Evolutionary conservation across 2,888 invertebrate genomes (phyloP).

Genomic region (Netelia melanura): DNA sequence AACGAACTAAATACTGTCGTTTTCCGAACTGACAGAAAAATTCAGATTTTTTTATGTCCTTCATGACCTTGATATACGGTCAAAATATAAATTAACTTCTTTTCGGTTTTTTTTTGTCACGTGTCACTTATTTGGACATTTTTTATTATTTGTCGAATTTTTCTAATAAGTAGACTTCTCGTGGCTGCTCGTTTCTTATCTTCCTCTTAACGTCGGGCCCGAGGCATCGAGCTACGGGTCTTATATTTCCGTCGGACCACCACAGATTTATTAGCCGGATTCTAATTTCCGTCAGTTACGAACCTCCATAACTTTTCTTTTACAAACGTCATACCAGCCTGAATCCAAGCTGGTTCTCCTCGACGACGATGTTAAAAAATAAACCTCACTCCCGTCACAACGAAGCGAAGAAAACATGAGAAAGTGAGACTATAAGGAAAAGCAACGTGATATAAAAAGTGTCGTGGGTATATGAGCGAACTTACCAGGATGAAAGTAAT

Average conservation of each 20-base stretch:
- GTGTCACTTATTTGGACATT: background rate
- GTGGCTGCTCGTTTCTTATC: background rate
- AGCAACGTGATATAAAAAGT: no score
- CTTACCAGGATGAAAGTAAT: no score
- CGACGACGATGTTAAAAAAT: no score
- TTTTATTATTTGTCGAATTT: slow-evolving; percentile 37
- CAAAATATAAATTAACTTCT: no score
- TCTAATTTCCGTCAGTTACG: slow-evolving; percentile 46
- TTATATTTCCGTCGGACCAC: slow-evolving; percentile 43
- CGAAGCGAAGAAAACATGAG: no score
- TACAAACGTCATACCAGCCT: background rate
- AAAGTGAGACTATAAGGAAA: no score
- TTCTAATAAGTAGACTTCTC: background rate
- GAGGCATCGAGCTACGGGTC: background rate
- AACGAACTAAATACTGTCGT: no score
- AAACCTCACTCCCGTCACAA: no score
- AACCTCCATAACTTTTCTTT: slow-evolving; percentile 35
- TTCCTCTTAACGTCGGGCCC: background rate
- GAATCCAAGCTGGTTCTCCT: background rate
- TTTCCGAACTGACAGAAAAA: no score
- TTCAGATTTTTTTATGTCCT: no score
- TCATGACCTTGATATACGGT: no score
- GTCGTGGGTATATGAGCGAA: no score
- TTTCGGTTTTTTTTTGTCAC: background rate
- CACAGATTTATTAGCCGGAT: slow-evolving; percentile 36